These are phyloP conservation scores for Ornithoptera priamus DNA, from an alignment of 2,888 invertebrate genomes.

Conservation along the genomic window DNA sequence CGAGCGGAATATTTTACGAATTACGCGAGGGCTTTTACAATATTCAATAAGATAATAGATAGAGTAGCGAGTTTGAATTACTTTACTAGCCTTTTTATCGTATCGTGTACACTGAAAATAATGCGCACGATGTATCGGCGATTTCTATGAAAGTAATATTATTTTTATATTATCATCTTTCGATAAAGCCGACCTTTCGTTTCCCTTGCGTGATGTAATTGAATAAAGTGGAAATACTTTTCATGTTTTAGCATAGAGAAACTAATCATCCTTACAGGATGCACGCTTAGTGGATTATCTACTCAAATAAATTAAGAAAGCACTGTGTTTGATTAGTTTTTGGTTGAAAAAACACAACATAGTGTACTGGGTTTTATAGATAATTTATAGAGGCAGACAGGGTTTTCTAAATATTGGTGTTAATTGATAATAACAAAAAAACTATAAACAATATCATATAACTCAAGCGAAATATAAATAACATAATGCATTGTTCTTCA, in stretches of 20 bases:
- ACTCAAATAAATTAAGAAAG: constrained; percentile 27
- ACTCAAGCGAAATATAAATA: too few species aligned
- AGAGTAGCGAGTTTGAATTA: constrained; percentile 35
- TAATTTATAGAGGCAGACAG: too few species aligned
- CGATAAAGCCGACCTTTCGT: constrained; percentile 1
- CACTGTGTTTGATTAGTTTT: constrained; percentile 24
- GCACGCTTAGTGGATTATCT: constrained; percentile 24
- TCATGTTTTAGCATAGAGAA: constrained; percentile 27
- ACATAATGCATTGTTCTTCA: too few species aligned
- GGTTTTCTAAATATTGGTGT: too few species aligned
- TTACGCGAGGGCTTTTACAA: constrained; percentile 68
- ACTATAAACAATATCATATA: too few species aligned
- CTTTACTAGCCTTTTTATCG: constrained; percentile 1
- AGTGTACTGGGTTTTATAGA: background rate
- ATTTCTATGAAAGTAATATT: background rate
- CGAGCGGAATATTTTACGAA: constrained; percentile 73
- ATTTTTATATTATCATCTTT: constrained; percentile 7
- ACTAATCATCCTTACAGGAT: constrained; percentile 26
- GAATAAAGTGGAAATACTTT: constrained; percentile 22
- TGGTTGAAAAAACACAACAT: constrained; percentile 10
- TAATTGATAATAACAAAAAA: too few species aligned
- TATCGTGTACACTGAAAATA: constrained; percentile 2
- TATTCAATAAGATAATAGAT: constrained; percentile 70
- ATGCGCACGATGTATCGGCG: background rate
- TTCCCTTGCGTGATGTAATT: constrained; percentile 29